These are phyloP conservation scores for Pagetopsis macropterus DNA, from an alignment of 2,797 vertebrate species.

Conservation along the genomic window DNA sequence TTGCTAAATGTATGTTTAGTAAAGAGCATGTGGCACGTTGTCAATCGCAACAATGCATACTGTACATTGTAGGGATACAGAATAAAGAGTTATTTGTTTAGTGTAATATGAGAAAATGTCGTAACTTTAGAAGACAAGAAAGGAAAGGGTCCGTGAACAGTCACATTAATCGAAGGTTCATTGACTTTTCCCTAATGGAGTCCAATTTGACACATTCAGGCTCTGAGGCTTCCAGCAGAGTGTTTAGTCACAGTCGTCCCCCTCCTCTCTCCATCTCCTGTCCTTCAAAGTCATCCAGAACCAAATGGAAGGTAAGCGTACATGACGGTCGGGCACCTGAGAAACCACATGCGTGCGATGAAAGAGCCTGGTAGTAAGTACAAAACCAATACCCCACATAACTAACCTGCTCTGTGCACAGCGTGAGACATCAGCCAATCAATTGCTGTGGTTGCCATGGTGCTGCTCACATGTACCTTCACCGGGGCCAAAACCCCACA, in stretches of 20 bases:
- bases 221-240: constrained; percentile 25
- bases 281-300: constrained; percentile 78
- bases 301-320: constrained; percentile 66
- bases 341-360: constrained; percentile 66
- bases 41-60: neutral
- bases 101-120: neutral
- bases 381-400: constrained; percentile 70
- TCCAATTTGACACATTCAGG: constrained; percentile 8
- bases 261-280: constrained; percentile 20
- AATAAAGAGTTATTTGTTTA: neutral
- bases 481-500: constrained; percentile 58
- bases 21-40: constrained; percentile 1
- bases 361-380: constrained; percentile 51
- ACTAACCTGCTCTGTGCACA: constrained; percentile 64
- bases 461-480: constrained; percentile 52
- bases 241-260: constrained; percentile 42
- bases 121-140: neutral
- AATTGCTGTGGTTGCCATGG: constrained; percentile 76
- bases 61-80: neutral
- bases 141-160: neutral
- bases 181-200: constrained; percentile 24
- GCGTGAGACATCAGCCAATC: constrained; percentile 62
- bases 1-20: neutral
- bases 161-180: constrained; percentile 9
- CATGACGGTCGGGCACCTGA: constrained; percentile 48